A percentile compares a stretch with the other conserved stretches of the same genome.
Conservation (phyloP, 1,140 invertebrate species). For the Leptestheria dahalacensis region DNA sequence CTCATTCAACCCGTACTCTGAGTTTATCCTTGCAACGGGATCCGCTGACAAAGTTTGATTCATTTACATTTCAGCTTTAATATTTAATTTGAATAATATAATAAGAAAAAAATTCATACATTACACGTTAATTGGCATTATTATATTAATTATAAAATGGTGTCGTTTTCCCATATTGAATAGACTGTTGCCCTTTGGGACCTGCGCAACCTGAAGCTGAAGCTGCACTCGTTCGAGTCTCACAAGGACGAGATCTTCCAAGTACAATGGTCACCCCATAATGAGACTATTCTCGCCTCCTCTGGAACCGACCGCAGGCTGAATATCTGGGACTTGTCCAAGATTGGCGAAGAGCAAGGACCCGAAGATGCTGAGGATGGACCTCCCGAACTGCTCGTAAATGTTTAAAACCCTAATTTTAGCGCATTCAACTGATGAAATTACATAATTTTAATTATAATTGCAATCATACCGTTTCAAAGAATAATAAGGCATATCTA, state of each 20-base stretch:
- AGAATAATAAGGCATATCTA: no score
- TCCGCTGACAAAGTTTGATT: conserved; percentile 83
- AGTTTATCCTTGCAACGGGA: conserved; percentile 98
- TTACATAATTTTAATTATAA: no score
- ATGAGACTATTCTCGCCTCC: conserved; percentile 96
- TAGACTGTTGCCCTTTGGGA: conserved; percentile 87
- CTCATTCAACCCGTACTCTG: conserved; percentile 98
- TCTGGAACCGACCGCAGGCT: conserved; percentile 93
- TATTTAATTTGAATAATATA: no score
- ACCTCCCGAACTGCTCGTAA: conserved; percentile 81
- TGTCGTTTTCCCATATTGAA: no score
- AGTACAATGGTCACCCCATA: conserved; percentile 99
- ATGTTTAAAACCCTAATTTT: no score
- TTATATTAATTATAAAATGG: no score
- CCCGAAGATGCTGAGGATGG: conserved; percentile 98
- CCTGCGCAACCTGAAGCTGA: conserved; percentile 88
- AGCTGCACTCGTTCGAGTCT: conserved; percentile 97
- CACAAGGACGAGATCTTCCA: conserved; percentile 99
- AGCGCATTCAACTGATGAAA: no score
- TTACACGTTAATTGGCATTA: no score
- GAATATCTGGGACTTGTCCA: conserved; percentile 99
- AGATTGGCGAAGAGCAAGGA: conserved; percentile 98
- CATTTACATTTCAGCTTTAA: no score
- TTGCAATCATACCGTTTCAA: no score
- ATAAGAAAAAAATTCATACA: no score